Evolutionary conservation across 2,888 invertebrate species (phyloP), one percentile per base, ranked within the genome.

Genomic region (Drosophila phalerata): DNA sequence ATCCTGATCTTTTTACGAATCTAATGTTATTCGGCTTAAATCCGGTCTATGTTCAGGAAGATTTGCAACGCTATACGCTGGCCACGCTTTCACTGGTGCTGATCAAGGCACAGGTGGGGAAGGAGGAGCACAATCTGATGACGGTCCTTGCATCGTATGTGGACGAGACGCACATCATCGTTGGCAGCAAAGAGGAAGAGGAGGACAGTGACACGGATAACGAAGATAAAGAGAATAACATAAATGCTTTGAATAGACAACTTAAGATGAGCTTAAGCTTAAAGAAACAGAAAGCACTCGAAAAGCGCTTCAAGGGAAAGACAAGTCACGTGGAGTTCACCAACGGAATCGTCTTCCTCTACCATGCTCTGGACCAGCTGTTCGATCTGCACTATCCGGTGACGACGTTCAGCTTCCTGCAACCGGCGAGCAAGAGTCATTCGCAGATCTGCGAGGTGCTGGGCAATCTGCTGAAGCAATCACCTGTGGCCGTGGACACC

Each of bases 391-490:
- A 81, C 17, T 91, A 83, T 61, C 81, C 90, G 0, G 3, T 37
- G 1, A 82, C 77, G 52, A 60, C 57, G 0, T 85, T 77, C 17
- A 89, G 73, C 60, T 92, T 91, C 47, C 65, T 85, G 22, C 40
- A 71, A 0, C 38, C 77, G 0, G 86, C 90, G 0, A 79, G 45
- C 10, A 56, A 53, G 4, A 58, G 57, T 0, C 90, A 91, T 8
- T 53, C 88, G 13, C 84, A 88, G 30, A 65, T 92, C 3, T 87
- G 85, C 30, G 91, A 91, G 56, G 83, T 90, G 0, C 63, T 92
- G 1, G 89, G 90, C 0, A 76, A 87, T 28, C 72, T 92, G 8
- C 69, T 92, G 0, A 91, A 92, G 60, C 80, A 84, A 8, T 92
- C 91, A 0, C 34, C 72, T 0, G 66, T 56, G 15, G 88, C 90